Base-by-base conservation (phyloP, 2,888 invertebrate genomes). In the Oxytorus armatus region DNA sequence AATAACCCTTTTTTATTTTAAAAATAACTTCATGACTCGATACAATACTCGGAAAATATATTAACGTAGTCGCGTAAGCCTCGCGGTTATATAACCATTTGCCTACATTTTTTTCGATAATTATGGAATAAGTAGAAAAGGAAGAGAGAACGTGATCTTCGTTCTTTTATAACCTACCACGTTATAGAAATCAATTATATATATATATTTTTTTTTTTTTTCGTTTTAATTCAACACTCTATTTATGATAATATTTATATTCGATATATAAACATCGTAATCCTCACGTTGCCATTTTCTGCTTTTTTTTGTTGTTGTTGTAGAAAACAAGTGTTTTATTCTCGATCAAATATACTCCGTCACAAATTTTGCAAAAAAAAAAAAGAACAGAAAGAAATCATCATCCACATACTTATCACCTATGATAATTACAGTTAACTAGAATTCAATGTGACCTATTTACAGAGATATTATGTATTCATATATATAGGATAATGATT, bases 1-100 rank as follows among this genome's bases (percentile, higher is more conserved):
- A 86, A 87, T 86, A 87, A 84, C 87, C 86, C 85, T 83, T 86
- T 89, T 90, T 89, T 86, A 88, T 89, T 83, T 89, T 83, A 78
- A 86, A 89, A 87, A 85, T 84, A 86, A 84, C 70, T 78, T 78
- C 61, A 81, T 83, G 85, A 85, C 84, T 87, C 82, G 85, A 84
- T 89, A 89, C 85, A 89, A 82, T 80, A 86, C 82, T 85, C 76
- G 80, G 79, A 83, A 81, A 84, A 84, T 86, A 70, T 70, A 74
- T 77, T 23, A 79, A 79, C 47, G 63, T 65, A 57, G 16, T 69
- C 23, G 39, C 47, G 57, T 18, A 72, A 65, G 42, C 39, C 51
- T 59, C 49, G 49, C 66, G 51, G 33, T 68, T 16, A 3, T 21
- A 39, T 7, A 18, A 21, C 39, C 36, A 59, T 16, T 61, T 23